Evolutionary conservation across 2,888 invertebrate genomes (phyloP), one percentile per base, ranked within the genome.

Genomic region (Osedax fenrisi): DNA sequence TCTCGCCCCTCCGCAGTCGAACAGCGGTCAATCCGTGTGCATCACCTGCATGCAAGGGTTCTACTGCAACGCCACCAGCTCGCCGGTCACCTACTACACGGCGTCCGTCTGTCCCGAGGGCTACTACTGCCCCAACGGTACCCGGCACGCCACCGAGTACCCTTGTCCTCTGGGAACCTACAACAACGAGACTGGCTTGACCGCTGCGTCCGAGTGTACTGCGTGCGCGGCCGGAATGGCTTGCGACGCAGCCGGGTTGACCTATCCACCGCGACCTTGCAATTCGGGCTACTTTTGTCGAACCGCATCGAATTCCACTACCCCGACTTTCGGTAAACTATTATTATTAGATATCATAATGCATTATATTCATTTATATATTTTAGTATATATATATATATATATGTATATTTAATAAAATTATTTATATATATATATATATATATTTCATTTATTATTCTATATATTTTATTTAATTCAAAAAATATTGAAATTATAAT

Each of bases 141-240:
- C 83, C 10, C 73, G 79, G 25, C 80, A 80, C 76, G 80, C 79
- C 1, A 78, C 78, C 13, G 78, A 82, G 76, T 80, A 79, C 74
- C 81, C 82, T 1, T 83, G 83, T 79, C 83, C 82, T 13, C 76
- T 78, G 3, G 82, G 82, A 62, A 82, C 82, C 1, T 83, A 79
- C 76, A 83, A 82, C 78, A 83, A 83, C 77, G 78, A 78, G 26
- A 83, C 83, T 79, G 83, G 83, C 26, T 68, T 82, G 71, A 78
- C 75, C 1, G 77, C 77, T 26, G 73, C 76, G 17, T 71, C 77
- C n/a, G 80, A 82, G 66, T 83, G 83, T 77, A 80, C 80, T 3
- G 74, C 79, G 1, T 83, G 83, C 80, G 78, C 79, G 3, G 83
- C 83, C 3, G 82, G 82, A 1, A 81, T 81, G 81, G 82, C 83